Percentiles rank a stretch among this genome's conserved stretches.
These are phyloP conservation scores for Diarsia dahlii DNA, from an alignment of 2,888 invertebrate species.

Conservation along the genomic window DNA sequence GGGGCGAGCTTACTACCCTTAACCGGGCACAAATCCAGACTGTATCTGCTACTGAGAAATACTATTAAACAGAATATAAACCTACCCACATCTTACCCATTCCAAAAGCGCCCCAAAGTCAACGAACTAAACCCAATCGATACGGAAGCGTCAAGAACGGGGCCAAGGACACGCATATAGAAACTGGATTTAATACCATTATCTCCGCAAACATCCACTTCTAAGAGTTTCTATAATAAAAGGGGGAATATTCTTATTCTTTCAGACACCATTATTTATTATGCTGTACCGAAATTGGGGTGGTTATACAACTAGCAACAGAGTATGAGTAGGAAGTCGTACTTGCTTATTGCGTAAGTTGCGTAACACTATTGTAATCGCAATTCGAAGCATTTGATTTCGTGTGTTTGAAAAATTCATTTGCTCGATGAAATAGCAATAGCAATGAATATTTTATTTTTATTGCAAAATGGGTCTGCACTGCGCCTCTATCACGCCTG, in stretches of 20 bases:
- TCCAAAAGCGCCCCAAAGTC: constrained; percentile 18
- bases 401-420: not conserved
- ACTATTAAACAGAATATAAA: not conserved
- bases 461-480: too few species aligned
- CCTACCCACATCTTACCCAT: not conserved
- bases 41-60: too few species aligned
- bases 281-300: constrained; percentile 41
- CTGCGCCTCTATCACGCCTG: too few species aligned
- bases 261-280: constrained; percentile 50
- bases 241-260: constrained; percentile 34
- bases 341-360: not conserved
- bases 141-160: constrained; percentile 30
- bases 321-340: not conserved
- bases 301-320: constrained; percentile 11
- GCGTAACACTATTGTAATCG: not conserved
- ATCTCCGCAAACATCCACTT: constrained; percentile 49
- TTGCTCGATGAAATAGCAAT: not conserved
- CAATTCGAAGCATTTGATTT: not conserved
- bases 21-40: too few species aligned
- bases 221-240: constrained; percentile 34
- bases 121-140: constrained; percentile 47
- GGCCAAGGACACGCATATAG: constrained; percentile 47
- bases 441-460: not conserved
- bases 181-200: constrained; percentile 33
- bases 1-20: too few species aligned